These are phyloP conservation scores for Campoletis raptor DNA, from an alignment of 2,888 invertebrate genomes.

Conservation along the genomic window DNA sequence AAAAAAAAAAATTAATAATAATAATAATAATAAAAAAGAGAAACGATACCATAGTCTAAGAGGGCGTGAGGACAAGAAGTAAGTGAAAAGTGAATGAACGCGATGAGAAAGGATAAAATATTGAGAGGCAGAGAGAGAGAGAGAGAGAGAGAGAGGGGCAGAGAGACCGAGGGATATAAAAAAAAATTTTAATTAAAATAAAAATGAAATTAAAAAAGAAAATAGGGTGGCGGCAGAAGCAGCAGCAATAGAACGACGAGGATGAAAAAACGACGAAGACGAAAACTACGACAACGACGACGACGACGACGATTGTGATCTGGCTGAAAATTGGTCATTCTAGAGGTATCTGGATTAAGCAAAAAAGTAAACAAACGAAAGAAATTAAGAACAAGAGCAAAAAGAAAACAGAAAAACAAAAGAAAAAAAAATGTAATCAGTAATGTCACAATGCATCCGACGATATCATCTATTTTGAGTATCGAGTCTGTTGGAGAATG, in stretches of 20 bases:
- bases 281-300: constrained; percentile 61
- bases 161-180: background rate
- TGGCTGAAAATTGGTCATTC: constrained; percentile 62
- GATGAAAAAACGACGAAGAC: constrained; percentile 53
- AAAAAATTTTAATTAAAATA: background rate
- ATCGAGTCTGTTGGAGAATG: constrained; percentile 76
- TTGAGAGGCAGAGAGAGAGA: constrained; percentile 23
- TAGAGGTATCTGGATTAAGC: constrained; percentile 66
- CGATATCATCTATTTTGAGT: constrained; percentile 82
- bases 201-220: constrained; percentile 43
- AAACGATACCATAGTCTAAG: constrained; percentile 64
- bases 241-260: constrained; percentile 59
- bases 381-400: constrained; percentile 39
- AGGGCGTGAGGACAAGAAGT: constrained; percentile 64
- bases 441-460: constrained; percentile 81
- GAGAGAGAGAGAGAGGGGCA: background rate
- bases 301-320: constrained; percentile 67
- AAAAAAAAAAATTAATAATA: constrained; percentile 35
- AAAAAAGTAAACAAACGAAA: constrained; percentile 38
- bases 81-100: constrained; percentile 66
- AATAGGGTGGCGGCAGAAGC: constrained; percentile 51
- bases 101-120: constrained; percentile 23
- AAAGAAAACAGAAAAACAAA: constrained; percentile 50
- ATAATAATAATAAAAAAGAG: constrained; percentile 32
- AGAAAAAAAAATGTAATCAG: constrained; percentile 68